phyloP scores from a whole-genome alignment of 2,797 vertebrate species.

The Thalassophryne amazonica region DNA sequence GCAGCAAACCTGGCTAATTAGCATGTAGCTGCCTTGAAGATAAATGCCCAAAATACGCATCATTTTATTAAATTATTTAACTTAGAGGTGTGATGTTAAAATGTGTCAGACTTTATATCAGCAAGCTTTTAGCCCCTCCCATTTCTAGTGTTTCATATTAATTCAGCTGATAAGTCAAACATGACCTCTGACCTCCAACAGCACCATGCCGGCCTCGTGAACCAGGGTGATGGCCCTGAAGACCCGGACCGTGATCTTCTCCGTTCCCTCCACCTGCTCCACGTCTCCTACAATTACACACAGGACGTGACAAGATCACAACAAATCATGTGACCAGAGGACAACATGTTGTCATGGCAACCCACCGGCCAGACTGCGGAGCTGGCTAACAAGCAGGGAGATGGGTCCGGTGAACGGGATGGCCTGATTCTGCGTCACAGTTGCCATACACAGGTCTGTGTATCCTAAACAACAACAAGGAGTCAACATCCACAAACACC shows the following conservation, averaged over 20 bases:
- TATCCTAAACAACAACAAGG: slow-evolving; percentile 79
- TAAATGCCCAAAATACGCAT: no score
- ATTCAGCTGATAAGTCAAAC: no score
- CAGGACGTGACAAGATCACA: neutral
- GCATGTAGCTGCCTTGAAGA: no score
- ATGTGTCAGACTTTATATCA: no score
- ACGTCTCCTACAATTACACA: slow-evolving; percentile 77
- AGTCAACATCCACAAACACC: neutral
- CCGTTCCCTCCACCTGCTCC: slow-evolving; percentile 89
- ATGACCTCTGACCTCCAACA: slow-evolving; percentile 89
- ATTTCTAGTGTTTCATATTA: no score
- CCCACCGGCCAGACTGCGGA: slow-evolving; percentile 87
- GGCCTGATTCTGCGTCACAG: slow-evolving; percentile 91
- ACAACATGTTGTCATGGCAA: neutral
- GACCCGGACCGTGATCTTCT: slow-evolving; percentile 88
- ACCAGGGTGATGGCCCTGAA: slow-evolving; percentile 91
- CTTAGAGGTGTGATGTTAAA: no score
- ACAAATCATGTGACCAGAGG: neutral
- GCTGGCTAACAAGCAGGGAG: slow-evolving; percentile 85
- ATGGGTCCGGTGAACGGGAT: slow-evolving; percentile 90
- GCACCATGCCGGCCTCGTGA: slow-evolving; percentile 89
- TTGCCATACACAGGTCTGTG: slow-evolving; percentile 91
- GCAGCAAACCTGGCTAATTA: no score
- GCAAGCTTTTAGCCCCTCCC: no score
- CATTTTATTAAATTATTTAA: no score